Base-by-base conservation (phyloP, 2,113 vertebrate genomes). In the Amia ocellicauda region DNA sequence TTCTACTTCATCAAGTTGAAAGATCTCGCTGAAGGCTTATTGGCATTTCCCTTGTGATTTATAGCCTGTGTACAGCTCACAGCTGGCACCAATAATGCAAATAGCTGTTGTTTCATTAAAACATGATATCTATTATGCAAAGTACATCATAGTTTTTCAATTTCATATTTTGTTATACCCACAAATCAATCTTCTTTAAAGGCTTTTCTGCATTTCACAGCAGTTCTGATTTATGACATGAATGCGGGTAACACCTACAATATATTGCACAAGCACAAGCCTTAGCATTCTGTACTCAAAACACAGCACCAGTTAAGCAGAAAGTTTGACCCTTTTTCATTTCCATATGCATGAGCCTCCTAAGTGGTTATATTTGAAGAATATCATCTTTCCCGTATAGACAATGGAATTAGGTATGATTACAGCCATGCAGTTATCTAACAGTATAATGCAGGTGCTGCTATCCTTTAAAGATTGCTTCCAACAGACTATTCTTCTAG, bases 1-100 rank as follows among this genome's bases (percentile, higher is more conserved):
- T 8, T 19, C 47, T 50, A 16, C 47, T 22, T 50, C 47, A 50
- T 50, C 47, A 50, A 50, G 47, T 22, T 50, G 47, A 50, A 50
- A 50, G 47, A 50, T 50, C 16, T 50, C 16, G 16, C 47, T 50
- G 7, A 50, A 22, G 47, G 47, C 47, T 13, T 50, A 50, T 50
- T 50, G 47, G 16, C 47, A 50, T 50, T 22, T 22, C 16, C 16
- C 20, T 16, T 5, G 8, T 50, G 47, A 50, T 50, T 50, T 50
- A 50, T 22, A 50, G 16, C 47, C 20, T 50, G 7, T 50, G 20
- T 50, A 50, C 47, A 50, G 20, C 47, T 50, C 20, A 22, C 47
- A 50, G 16, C 20, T 19, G 47, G 47, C 47, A 50, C 16, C 20
- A 11, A 36, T 50, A 19, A 13, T 50, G 17, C 17, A 50, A 50